Base-by-base conservation (phyloP, 37 sponge, comb jelly and placozoan genomes). In the Oopsacas minuta region DNA sequence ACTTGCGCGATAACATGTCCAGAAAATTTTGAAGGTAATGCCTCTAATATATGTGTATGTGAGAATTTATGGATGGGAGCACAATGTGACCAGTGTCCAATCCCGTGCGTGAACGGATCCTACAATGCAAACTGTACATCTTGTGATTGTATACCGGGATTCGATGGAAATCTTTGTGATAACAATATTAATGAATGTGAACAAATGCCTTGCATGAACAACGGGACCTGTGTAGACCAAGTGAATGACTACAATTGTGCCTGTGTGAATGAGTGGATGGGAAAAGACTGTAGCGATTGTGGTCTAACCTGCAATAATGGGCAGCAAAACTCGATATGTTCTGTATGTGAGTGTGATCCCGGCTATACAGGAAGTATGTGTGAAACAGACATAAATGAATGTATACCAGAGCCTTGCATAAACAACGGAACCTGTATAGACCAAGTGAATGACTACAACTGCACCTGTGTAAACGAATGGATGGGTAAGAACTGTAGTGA, bases 371-470 rank as follows among this genome's bases (percentile, higher is more conserved):
- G 87, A 23, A 61, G 49, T 1, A 39, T 12, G 37, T 86, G 87
- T 39, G 83, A 52, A 35, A 7, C 38, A 12, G 83, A 86, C 53
- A 82, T 86, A 39, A 83, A 86, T 37, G 87, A 86, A 37, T 86
- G 87, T 37, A 7, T 32, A 5, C 52, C 83, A 22, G 83, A 34
- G 39, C 83, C 83, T 42, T 86, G 87, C 51, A 36, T 52, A 37
- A 86, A 86, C 36, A 81, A 85, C 75, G 75, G 75, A 20, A 81
- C 37, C 0, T 88, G 88, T 84, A 37, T 37, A 37, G 82, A 88
- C 84, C 38, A 49, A 17, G 39, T 88, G 0, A 88, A 88, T 39
- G 35, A 23, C 52, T 88, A 37, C 36, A 38, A 38, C 17, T 88
- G 88, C 37, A 38, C 10, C 30, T 88, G 88, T 52, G 39, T 1